These are phyloP conservation scores for Erpetoichthys calabaricus DNA, from an alignment of 2,797 vertebrate species.

Conservation along the genomic window DNA sequence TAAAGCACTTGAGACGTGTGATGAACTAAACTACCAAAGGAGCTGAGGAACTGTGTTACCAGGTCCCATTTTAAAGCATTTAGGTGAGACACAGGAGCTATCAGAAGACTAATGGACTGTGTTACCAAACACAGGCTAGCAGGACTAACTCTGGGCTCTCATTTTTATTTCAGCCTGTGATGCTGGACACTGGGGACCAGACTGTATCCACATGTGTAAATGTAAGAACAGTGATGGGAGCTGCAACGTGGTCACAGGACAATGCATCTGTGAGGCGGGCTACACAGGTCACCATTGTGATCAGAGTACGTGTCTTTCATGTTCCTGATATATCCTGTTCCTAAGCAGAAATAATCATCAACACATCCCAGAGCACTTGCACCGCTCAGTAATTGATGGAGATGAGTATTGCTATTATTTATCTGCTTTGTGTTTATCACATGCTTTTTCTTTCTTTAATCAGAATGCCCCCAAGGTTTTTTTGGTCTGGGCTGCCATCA, in stretches of 20 bases:
- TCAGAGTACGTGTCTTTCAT: slow-evolving; percentile 47
- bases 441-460: slow-evolving; percentile 3
- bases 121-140: too few relatives aligned
- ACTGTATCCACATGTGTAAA: slow-evolving; percentile 57
- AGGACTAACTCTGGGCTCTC: neutral
- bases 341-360: too few relatives aligned
- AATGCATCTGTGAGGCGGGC: slow-evolving; percentile 71
- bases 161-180: slow-evolving; percentile 59
- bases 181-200: slow-evolving; percentile 60
- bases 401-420: too few relatives aligned
- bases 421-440: neutral
- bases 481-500: slow-evolving; percentile 65
- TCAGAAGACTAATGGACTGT: too few relatives aligned
- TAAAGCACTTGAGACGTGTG: too few relatives aligned
- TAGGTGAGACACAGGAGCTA: too few relatives aligned
- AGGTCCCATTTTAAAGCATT: too few relatives aligned
- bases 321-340: neutral
- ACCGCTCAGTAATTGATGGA: too few relatives aligned
- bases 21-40: too few relatives aligned
- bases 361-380: too few relatives aligned
- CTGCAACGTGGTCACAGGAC: slow-evolving; percentile 59
- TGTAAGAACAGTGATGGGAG: slow-evolving; percentile 59
- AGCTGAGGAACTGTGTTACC: too few relatives aligned
- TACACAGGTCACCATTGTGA: slow-evolving; percentile 60
- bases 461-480: slow-evolving; percentile 64